Evolutionary conservation across 2,888 invertebrate genomes (phyloP).

Genomic region (Ceraclea dissimilis): DNA sequence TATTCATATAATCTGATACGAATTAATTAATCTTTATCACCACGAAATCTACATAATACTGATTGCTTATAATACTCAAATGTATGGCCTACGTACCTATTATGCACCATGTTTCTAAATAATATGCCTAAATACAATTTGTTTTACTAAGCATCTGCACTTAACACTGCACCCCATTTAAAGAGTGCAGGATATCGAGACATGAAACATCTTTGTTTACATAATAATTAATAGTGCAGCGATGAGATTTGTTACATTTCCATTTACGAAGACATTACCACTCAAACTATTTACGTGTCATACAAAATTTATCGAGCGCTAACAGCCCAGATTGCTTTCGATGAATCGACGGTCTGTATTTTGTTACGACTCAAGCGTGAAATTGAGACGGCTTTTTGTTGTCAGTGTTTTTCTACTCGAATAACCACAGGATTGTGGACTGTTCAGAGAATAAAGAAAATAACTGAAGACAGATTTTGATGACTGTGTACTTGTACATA

Average conservation of each 20-base stretch:
- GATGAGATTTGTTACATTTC: not conserved
- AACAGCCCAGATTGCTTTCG: not conserved
- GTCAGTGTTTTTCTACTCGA: not conserved
- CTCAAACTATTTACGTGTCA: not conserved
- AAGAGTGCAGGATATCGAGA: not conserved
- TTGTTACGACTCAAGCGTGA: not conserved
- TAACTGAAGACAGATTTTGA: not conserved
- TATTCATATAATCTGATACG: too few species aligned
- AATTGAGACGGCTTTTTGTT: not conserved
- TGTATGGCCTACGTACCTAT: too few species aligned
- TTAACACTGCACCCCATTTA: too few species aligned
- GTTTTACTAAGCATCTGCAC: too few species aligned
- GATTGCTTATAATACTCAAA: too few species aligned
- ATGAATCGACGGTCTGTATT: not conserved
- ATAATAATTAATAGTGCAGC: not conserved
- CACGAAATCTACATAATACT: too few species aligned
- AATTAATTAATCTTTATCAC: too few species aligned
- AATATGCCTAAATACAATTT: too few species aligned
- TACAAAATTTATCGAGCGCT: not conserved
- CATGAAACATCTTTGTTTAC: not conserved
- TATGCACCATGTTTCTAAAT: too few species aligned
- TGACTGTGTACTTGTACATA: too few species aligned
- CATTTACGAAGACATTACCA: not conserved
- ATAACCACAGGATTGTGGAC: not conserved
- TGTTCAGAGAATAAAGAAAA: not conserved